Evolutionary conservation across 2,797 vertebrate species (phyloP), one percentile per base, ranked within the genome.

Genomic region (Leptoclinus maculatus): DNA sequence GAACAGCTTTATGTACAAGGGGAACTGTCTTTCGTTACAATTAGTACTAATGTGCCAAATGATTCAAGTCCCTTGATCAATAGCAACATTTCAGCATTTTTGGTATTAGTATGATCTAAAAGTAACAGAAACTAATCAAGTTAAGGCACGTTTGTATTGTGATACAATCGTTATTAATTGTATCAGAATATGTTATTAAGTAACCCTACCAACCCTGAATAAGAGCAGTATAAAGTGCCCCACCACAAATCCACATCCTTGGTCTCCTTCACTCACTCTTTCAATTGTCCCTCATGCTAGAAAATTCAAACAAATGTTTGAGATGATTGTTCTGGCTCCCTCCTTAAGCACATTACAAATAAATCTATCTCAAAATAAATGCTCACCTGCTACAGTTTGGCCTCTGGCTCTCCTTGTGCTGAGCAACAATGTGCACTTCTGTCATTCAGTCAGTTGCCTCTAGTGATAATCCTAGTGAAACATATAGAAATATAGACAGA

Each of bases 401-500:
- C 32, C 39, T 36, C 19, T 21, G 62, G 14, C 29, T 51, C 17
- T 32, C 41, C 3, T 49, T 71, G 36, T 58, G 7, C 25, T 43
- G 23, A 59, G 53, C 34, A 51, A 45, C n/a, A 25, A 51, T 59
- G 38, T 53, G 47, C 36, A 43, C 17, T 19, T 53, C 4, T 25
- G 16, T 41, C 23, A 62, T 51, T 59, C 23, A 49, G 7, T 38
- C 38, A 41, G 32, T 45, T 47, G 60, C 60, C 58, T 23, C 41
- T 47, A 54, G 25, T 51, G 25, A 17, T 68, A 73, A 25, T 66
- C 36, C 23, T 34, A 5, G 12, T 74, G 36, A 57, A 25, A 74
- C 5, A 7, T 53, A 25, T 4, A 78, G 29, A 27, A 49, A 79
- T 16, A 57, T 3, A 43, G 17, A 32, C 9, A 32, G 29, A 64